phyloP scores from a whole-genome alignment of 2,113 vertebrate species.

The Sapayoa aenigma region DNA sequence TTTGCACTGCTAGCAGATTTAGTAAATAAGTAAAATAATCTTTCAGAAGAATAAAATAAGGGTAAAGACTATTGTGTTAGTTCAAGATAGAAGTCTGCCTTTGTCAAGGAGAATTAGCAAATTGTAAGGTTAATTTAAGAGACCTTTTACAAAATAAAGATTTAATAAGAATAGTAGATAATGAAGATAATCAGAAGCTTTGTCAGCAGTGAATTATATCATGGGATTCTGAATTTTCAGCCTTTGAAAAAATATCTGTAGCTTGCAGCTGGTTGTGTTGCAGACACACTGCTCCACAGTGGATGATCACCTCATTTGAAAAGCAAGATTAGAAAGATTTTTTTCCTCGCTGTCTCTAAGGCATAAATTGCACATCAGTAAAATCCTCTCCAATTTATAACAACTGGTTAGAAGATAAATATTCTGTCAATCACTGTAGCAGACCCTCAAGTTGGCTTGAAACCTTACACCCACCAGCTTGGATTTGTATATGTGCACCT shows the following conservation, averaged over 20 bases:
- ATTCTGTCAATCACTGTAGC: neutral
- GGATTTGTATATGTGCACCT: neutral
- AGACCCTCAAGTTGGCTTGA: neutral
- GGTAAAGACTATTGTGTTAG: neutral
- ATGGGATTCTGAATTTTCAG: neutral
- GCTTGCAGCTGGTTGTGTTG: neutral
- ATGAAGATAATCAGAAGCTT: slow-evolving; percentile 6
- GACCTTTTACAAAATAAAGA: neutral
- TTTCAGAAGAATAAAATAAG: neutral
- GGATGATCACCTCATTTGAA: neutral
- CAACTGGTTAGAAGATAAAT: slow-evolving; percentile 7
- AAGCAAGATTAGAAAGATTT: slow-evolving; percentile 20
- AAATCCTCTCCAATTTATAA: neutral
- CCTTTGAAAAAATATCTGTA: neutral
- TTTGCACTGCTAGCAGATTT: neutral
- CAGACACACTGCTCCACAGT: neutral
- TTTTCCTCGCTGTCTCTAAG: neutral
- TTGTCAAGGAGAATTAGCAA: slow-evolving; percentile 6
- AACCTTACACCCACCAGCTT: neutral
- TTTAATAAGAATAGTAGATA: neutral
- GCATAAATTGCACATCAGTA: neutral
- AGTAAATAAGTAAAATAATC: neutral
- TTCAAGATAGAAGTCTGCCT: neutral
- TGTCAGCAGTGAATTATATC: neutral
- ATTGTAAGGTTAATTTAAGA: neutral